These are phyloP conservation scores for Tribolium freemani DNA, from an alignment of 2,888 invertebrate species.

Conservation along the genomic window DNA sequence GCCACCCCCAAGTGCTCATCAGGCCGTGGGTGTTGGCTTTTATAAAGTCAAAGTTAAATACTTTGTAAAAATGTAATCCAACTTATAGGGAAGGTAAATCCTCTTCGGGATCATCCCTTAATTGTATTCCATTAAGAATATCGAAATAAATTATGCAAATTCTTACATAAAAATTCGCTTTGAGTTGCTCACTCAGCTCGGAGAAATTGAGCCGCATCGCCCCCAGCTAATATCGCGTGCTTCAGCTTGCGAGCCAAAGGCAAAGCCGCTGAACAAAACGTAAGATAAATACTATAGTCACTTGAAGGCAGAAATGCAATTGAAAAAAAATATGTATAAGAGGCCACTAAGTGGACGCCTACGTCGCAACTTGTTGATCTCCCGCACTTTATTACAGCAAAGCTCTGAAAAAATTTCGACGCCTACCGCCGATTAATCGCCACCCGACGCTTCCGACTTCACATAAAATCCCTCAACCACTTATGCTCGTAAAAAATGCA, in stretches of 20 bases:
- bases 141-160: constrained; percentile 37
- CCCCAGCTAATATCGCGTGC: constrained; percentile 33
- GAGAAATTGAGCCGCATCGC: constrained; percentile 33
- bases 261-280: neutral
- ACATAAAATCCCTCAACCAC: constrained; percentile 30
- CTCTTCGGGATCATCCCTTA: constrained; percentile 9
- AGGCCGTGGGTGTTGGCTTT: neutral
- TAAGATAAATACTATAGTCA: constrained; percentile 26
- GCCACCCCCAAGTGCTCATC: neutral
- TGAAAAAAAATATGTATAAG: constrained; percentile 32
- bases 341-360: constrained; percentile 32
- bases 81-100: neutral
- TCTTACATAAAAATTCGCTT: constrained; percentile 33
- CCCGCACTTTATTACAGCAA: constrained; percentile 30
- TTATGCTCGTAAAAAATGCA: constrained; percentile 39
- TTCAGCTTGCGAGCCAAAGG: constrained; percentile 9
- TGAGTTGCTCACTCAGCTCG: constrained; percentile 9
- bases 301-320: constrained; percentile 31
- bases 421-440: constrained; percentile 35
- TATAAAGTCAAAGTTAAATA: constrained; percentile 14
- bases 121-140: constrained; percentile 31
- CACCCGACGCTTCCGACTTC: constrained; percentile 11
- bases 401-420: constrained; percentile 29
- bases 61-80: constrained; percentile 9
- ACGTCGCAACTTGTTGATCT: constrained; percentile 42